Evolutionary conservation across 2,797 vertebrate species (phyloP).

Genomic region (Chrysocyon brachyurus): DNA sequence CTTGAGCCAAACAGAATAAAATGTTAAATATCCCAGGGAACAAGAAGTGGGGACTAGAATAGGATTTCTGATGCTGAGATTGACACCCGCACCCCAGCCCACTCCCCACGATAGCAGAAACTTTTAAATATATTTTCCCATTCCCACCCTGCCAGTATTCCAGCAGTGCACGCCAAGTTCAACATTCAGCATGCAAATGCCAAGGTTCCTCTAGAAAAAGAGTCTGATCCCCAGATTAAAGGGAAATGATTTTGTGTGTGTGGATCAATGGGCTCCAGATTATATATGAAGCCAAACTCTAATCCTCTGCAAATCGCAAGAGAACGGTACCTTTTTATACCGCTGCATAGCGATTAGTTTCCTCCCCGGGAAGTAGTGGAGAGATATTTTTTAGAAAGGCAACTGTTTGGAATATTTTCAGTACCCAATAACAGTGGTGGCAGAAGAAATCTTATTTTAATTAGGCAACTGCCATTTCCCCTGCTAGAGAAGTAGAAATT

Average conservation of each 20-base stretch:
- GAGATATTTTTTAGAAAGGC: conserved; percentile 67
- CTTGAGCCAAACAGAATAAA: conserved; percentile 82
- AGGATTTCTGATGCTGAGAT: conserved; percentile 70
- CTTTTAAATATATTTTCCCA: conserved; percentile 84
- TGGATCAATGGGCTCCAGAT: conserved; percentile 83
- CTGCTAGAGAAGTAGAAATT: conserved; percentile 69
- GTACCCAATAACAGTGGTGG: conserved; percentile 71
- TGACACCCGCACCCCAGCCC: conserved; percentile 70
- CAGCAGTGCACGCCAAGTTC: conserved; percentile 84
- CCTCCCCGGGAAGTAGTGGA: conserved; percentile 77
- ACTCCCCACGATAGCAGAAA: conserved; percentile 82
- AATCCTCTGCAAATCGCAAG: conserved; percentile 84
- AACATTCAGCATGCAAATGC: conserved; percentile 83
- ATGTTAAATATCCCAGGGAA: conserved; percentile 80
- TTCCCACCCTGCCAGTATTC: conserved; percentile 83
- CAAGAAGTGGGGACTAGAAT: conserved; percentile 73
- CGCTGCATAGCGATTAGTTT: conserved; percentile 71
- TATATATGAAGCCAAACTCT: conserved; percentile 85
- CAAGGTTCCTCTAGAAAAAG: conserved; percentile 86
- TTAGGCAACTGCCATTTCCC: conserved; percentile 77
- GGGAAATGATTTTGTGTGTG: conserved; percentile 82
- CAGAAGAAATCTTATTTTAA: conserved; percentile 84
- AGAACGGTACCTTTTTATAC: conserved; percentile 82
- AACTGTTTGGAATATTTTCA: conserved; percentile 76
- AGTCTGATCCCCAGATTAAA: conserved; percentile 87